Percentiles rank a stretch among this genome's conserved stretches.
Conservation (phyloP, 2,888 invertebrate species). For the Muschampia plurimacula region DNA sequence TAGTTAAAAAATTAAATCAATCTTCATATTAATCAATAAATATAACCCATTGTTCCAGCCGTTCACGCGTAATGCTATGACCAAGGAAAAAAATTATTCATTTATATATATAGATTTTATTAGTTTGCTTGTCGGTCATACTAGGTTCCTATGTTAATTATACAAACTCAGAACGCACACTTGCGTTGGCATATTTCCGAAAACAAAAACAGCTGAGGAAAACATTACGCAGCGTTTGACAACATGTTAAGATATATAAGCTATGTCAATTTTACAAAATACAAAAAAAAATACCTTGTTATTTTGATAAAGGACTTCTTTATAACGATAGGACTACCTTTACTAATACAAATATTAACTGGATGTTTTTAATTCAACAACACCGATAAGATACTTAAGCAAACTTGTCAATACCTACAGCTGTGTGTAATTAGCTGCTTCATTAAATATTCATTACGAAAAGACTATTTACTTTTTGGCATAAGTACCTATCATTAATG, state of each 20-base stretch:
- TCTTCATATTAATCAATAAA: too few species aligned
- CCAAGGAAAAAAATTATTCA: too few species aligned
- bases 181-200: not conserved
- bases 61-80: too few species aligned
- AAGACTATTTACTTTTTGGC: constrained; percentile 6
- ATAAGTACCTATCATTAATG: constrained; percentile 18
- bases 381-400: constrained; percentile 6
- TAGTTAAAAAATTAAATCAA: too few species aligned
- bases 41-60: too few species aligned
- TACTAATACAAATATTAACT: not conserved
- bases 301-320: not conserved
- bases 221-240: not conserved
- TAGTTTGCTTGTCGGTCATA: too few species aligned
- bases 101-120: too few species aligned
- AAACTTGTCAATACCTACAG: constrained; percentile 21
- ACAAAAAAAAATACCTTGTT: not conserved
- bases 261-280: not conserved
- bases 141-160: not conserved
- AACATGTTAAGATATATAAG: not conserved
- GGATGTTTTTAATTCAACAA: constrained; percentile 11
- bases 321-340: not conserved
- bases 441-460: constrained; percentile 30
- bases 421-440: constrained; percentile 40
- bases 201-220: constrained; percentile 21
- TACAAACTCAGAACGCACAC: not conserved